Evolutionary conservation across 30 jellyfish, hydroid and myxozoan genomes (phyloP).

Genomic region (Hydra vulgaris): DNA sequence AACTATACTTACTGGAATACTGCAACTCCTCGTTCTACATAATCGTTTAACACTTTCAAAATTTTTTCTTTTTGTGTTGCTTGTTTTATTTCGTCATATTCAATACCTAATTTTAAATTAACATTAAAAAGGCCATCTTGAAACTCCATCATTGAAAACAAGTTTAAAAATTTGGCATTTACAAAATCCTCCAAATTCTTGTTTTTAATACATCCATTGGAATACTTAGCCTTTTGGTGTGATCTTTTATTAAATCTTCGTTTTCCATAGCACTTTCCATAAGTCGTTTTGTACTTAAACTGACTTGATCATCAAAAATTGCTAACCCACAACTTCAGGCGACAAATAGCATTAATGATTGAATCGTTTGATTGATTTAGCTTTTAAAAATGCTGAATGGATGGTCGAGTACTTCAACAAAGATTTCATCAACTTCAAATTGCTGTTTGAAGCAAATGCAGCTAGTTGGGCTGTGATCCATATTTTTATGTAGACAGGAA

Average conservation of each 20-base stretch:
- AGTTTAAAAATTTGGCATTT: background rate
- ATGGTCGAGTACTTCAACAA: background rate
- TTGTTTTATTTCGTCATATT: background rate
- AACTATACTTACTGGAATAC: background rate
- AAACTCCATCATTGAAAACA: background rate
- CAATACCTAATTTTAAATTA: background rate
- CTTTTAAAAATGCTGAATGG: background rate
- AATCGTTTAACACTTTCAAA: background rate
- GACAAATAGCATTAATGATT: conserved; percentile 1
- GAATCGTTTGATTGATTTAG: background rate
- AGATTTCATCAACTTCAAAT: background rate
- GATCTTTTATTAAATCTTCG: background rate
- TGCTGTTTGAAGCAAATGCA: background rate
- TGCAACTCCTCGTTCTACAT: background rate
- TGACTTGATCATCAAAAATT: background rate
- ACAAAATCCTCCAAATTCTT: background rate
- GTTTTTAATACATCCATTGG: background rate
- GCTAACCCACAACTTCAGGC: conserved; percentile 3
- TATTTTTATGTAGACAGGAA: background rate
- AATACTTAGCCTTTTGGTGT: background rate
- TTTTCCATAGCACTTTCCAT: background rate
- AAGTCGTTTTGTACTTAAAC: background rate
- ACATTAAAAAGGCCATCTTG: background rate
- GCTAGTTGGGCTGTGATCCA: conserved; percentile 1
- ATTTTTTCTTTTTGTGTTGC: background rate